Conservation (phyloP, 1,140 invertebrate species). For the Ostrea denselamellosa region DNA sequence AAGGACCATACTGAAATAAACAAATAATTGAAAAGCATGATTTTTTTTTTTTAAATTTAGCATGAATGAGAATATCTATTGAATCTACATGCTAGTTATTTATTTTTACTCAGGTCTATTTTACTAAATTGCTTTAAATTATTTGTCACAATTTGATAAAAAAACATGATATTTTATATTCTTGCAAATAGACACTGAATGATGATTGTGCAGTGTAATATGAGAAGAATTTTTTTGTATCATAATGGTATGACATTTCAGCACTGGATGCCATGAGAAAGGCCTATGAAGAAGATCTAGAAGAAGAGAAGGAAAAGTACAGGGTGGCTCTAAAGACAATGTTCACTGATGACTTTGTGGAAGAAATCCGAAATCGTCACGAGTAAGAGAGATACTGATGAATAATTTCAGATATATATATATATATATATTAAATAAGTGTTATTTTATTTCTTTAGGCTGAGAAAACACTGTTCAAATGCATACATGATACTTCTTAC, state of each 20-base stretch:
- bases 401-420: too few species aligned
- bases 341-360: slow-evolving; percentile 74
- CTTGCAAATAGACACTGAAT: too few species aligned
- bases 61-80: too few species aligned
- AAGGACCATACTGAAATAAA: background rate
- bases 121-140: background rate
- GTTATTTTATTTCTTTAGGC: background rate
- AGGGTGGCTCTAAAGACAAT: slow-evolving; percentile 70
- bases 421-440: too few species aligned
- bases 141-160: background rate
- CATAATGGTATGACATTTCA: slow-evolving; percentile 49
- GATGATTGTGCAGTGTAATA: too few species aligned
- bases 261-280: slow-evolving; percentile 75
- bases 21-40: background rate
- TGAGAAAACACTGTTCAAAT: background rate
- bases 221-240: too few species aligned
- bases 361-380: slow-evolving; percentile 70
- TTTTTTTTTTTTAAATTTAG: too few species aligned
- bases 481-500: background rate
- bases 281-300: slow-evolving; percentile 74
- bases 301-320: slow-evolving; percentile 71
- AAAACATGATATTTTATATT: too few species aligned
- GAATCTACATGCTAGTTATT: background rate
- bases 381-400: slow-evolving; percentile 62
- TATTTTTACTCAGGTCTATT: background rate